A percentile compares a stretch with the other conserved stretches of the same genome.
These are phyloP conservation scores for Lasioglossum leucozonium DNA, from an alignment of 2,888 invertebrate species.

Conservation along the genomic window DNA sequence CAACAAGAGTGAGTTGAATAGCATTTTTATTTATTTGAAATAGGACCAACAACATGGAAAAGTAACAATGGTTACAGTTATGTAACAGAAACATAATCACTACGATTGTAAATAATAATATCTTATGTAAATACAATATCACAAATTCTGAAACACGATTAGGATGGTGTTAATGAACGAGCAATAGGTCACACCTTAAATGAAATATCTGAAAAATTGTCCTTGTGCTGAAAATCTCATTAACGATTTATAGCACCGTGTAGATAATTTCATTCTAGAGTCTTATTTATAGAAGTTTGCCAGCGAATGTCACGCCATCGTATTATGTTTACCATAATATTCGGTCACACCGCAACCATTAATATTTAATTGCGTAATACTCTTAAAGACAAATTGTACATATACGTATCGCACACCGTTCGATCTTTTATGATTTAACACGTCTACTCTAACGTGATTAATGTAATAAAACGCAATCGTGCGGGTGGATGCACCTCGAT, in stretches of 20 bases:
- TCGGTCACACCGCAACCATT: not conserved
- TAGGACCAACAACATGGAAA: constrained; percentile 39
- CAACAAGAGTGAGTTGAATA: not conserved
- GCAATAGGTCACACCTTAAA: not conserved
- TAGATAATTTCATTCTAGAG: not conserved
- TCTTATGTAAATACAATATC: constrained; percentile 46
- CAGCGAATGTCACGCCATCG: constrained; percentile 13
- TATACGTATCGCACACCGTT: constrained; percentile 33
- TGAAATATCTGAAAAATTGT: not conserved
- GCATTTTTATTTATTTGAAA: constrained; percentile 33
- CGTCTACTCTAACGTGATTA: constrained; percentile 11
- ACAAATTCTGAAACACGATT: constrained; percentile 8
- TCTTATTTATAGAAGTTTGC: constrained; percentile 11
- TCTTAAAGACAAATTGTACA: constrained; percentile 22
- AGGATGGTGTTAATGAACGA: not conserved
- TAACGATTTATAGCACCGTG: not conserved
- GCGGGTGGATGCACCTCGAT: not conserved
- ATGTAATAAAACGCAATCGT: not conserved
- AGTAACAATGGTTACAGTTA: constrained; percentile 23
- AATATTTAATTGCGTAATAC: constrained; percentile 18
- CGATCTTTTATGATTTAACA: constrained; percentile 2
- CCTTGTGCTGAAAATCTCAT: constrained; percentile 23
- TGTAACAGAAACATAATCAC: constrained; percentile 36
- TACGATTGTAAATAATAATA: constrained; percentile 51
- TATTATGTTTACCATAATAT: constrained; percentile 16